Evolutionary conservation across 1,140 invertebrate species (phyloP), one percentile per base, ranked within the genome.

Genomic region (Laodelphax striatellus): DNA sequence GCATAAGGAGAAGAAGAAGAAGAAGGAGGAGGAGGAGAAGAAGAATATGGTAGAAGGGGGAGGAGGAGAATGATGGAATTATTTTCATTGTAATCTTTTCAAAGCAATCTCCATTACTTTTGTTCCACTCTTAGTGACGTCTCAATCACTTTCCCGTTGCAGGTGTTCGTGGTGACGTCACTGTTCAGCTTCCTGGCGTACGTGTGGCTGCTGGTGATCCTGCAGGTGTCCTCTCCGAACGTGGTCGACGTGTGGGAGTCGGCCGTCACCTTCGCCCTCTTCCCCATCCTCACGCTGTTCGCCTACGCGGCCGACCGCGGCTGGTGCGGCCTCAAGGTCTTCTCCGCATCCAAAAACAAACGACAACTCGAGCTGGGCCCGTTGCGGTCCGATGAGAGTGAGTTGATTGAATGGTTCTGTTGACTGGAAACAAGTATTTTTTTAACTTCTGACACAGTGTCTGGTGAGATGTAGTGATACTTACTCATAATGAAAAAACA

Each of bases 201-300:
- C 70, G 67, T 84, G n/a, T 85, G 83, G 83, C 71, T 85, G 9
- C 70, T 82, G 24, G 64, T 84, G 10, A 77, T 84, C 43, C 69
- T 85, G 16, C 64, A 79, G 14, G 71, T 67, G 8, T 63, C 70
- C 14, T 71, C 76, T 0, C 77, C 77, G 0, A 68, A 81, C 54
- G 67, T 68, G 21, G 76, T 85, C 8, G 80, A 83, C 34, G 58
- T 82, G 0, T 84, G 82, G 82, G 83, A 85, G 66, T 81, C 81
- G 0, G 67, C 78, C 10, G 60, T 84, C 9, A 85, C 83, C 0
- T 75, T 84, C 24, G 61, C 82, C 0, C 73, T 83, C 42, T 85
- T 84, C 68, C 81, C 82, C 0, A 50, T 77, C 1, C 68, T 84
- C 21, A 77, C 79, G 10, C 19, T 76, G 16, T 69, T 79, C 38